Base-by-base conservation (phyloP, 2,797 vertebrate species). In the Anniella stebbinsi region DNA sequence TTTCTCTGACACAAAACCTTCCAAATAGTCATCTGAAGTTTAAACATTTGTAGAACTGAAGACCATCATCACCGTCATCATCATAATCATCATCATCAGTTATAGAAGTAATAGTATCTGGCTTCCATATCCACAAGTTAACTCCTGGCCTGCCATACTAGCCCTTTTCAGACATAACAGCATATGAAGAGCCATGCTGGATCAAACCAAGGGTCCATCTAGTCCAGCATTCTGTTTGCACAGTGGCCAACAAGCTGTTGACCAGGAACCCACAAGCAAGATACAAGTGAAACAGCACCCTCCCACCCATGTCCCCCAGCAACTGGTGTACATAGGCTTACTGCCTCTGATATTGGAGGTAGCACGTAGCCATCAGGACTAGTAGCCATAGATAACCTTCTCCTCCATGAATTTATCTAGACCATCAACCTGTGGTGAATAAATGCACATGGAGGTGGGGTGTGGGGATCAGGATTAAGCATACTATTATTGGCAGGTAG, bases 1-100 rank as follows among this genome's bases (percentile, higher is more conserved):
- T 96, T 94, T 88, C 93, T 89, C 0, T 0, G 0, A 33, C 88
- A 93, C 92, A 57, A 94, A 95, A 88, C 95, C 95, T 96, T 90
- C 78, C 82, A 0, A 12, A 85, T 88, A 72, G 87, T 87, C 36
- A 93, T 93, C 89, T 0, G 7, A 51, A 89, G 67, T 45, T 90
- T 54, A 85, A 70, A 11, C 18, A 30, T 33, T 80, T 80, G 8
- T 36, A 72, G 33, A 80, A 87, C 78, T 90, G 91, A 92, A 87
- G 38, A 1, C 15, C 38, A 78, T 17, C 67, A 69, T 25, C 18
- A n/a, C 1, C 23, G 70, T 30, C 51, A 41, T 33, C 25, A 66
- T 18, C 45, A 41, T 33, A 12, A 66, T 18, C 45, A 54, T 18
- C 36, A 80, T 3, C 60, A 82, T 6, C 51, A 82, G 10, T 41